phyloP scores from a whole-genome alignment of 2,797 vertebrate genomes.

The Characodon lateralis region DNA sequence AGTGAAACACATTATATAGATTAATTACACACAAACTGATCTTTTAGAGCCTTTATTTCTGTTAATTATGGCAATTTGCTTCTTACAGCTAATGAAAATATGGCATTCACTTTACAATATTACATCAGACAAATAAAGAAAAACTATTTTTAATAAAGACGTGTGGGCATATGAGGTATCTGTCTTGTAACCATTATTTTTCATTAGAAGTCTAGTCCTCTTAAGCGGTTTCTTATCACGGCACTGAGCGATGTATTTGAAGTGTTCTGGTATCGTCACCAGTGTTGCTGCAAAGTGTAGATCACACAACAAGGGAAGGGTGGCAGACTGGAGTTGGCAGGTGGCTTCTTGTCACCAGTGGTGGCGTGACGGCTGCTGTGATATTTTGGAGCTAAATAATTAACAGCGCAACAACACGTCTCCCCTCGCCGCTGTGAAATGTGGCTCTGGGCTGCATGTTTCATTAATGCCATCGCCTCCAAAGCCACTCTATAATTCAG shows the following conservation, averaged over 20 bases:
- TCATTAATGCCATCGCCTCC: constrained; percentile 86
- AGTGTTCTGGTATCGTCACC: constrained; percentile 19
- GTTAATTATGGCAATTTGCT: no score
- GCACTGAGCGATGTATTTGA: constrained; percentile 31
- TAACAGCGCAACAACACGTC: constrained; percentile 76
- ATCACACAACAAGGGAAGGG: constrained; percentile 36
- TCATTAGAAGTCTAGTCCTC: neutral
- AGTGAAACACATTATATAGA: no score
- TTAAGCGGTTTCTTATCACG: neutral
- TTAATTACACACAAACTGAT: no score
- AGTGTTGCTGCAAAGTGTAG: constrained; percentile 23
- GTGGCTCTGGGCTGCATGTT: constrained; percentile 84
- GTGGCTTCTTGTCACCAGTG: constrained; percentile 70
- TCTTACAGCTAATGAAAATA: no score
- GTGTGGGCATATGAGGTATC: neutral
- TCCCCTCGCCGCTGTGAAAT: constrained; percentile 72
- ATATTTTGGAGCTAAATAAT: constrained; percentile 83
- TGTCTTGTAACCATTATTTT: neutral
- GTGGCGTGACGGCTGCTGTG: constrained; percentile 76
- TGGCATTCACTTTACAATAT: no score
- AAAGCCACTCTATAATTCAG: constrained; percentile 88
- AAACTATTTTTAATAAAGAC: no score
- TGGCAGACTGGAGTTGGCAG: constrained; percentile 67
- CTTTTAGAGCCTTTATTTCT: no score
- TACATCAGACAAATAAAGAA: no score